Percentiles rank a stretch among this genome's conserved stretches.
These are phyloP conservation scores for Bradypodion ventrale DNA, from an alignment of 2,797 vertebrate genomes.

Conservation along the genomic window DNA sequence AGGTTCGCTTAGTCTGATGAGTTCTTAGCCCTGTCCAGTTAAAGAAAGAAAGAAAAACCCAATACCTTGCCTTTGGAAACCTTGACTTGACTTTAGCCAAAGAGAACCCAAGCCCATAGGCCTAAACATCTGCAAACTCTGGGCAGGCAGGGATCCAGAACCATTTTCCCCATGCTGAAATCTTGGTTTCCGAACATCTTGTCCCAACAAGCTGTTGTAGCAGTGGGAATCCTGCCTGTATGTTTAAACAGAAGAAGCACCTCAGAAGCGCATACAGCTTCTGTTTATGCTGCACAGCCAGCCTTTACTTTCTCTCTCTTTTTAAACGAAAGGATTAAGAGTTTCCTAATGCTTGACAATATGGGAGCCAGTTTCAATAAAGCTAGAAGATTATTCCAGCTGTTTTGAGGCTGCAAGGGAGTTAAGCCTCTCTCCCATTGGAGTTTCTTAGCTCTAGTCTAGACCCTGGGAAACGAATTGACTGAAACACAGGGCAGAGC, in stretches of 20 bases:
- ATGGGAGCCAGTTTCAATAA: neutral
- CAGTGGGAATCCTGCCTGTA: rapidly evolving
- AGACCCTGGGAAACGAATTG: constrained; percentile 1
- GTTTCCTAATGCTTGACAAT: constrained; percentile 35
- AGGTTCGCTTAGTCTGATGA: neutral
- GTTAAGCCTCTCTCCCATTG: constrained; percentile 41
- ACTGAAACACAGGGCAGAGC: constrained; percentile 45
- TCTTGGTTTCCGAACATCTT: neutral
- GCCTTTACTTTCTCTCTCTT: constrained; percentile 3
- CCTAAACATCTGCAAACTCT: rapidly evolving
- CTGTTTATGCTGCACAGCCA: constrained; percentile 37
- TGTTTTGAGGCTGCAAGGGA: constrained; percentile 34
- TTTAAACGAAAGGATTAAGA: constrained; percentile 50
- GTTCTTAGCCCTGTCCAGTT: neutral
- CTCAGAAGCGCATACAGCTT: constrained; percentile 3
- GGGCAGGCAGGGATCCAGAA: neutral
- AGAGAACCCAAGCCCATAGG: neutral
- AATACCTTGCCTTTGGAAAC: neutral
- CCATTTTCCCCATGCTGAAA: constrained; percentile 4
- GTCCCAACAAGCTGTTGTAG: neutral
- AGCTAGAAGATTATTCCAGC: constrained; percentile 59
- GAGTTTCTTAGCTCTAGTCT: constrained; percentile 19
- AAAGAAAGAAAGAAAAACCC: neutral
- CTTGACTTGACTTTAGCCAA: neutral
- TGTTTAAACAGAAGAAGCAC: constrained; percentile 6